Percentiles rank a stretch among this genome's conserved stretches.
These are phyloP conservation scores for Sebastes cheni DNA, from an alignment of 2,797 vertebrate genomes.

Conservation along the genomic window DNA sequence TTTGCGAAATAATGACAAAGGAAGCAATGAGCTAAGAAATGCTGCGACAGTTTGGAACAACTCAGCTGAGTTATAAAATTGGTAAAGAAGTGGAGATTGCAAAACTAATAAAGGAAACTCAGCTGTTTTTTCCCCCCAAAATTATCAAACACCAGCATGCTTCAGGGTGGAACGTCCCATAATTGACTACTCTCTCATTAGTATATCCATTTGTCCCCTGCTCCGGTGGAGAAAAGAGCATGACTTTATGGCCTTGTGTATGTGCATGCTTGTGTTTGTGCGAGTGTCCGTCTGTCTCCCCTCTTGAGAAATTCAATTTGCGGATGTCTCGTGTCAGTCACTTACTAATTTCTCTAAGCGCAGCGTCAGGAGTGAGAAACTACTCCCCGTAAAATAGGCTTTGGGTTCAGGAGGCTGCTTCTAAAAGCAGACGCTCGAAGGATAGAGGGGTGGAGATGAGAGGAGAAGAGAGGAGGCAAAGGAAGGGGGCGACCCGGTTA, in stretches of 20 bases:
- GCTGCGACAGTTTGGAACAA: background rate
- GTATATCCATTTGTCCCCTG: slow-evolving; percentile 23
- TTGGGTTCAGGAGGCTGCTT: slow-evolving; percentile 65
- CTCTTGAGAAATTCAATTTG: slow-evolving; percentile 74
- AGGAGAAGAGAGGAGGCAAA: slow-evolving; percentile 1
- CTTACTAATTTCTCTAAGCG: slow-evolving; percentile 73
- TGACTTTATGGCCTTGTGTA: slow-evolving; percentile 21
- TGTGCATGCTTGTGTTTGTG: slow-evolving; percentile 30
- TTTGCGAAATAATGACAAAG: slow-evolving; percentile 16
- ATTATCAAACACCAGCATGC: slow-evolving; percentile 31
- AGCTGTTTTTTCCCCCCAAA: background rate
- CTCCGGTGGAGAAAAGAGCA: slow-evolving; percentile 16
- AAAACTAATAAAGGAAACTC: slow-evolving; percentile 23
- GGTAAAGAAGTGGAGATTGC: background rate
- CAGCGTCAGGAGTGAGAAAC: slow-evolving; percentile 64
- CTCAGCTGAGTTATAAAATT: background rate
- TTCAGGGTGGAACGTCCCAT: slow-evolving; percentile 27
- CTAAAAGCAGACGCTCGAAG: slow-evolving; percentile 50
- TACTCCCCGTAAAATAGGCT: slow-evolving; percentile 76
- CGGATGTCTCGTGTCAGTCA: slow-evolving; percentile 67
- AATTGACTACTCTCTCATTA: slow-evolving; percentile 38
- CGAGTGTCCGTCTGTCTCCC: slow-evolving; percentile 23
- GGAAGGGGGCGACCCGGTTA: slow-evolving; percentile 20
- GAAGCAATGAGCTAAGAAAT: slow-evolving; percentile 6
- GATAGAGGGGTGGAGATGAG: slow-evolving; percentile 41